Evolutionary conservation across 1,140 invertebrate genomes (phyloP).

Genomic region (Elysia chlorotica): DNA sequence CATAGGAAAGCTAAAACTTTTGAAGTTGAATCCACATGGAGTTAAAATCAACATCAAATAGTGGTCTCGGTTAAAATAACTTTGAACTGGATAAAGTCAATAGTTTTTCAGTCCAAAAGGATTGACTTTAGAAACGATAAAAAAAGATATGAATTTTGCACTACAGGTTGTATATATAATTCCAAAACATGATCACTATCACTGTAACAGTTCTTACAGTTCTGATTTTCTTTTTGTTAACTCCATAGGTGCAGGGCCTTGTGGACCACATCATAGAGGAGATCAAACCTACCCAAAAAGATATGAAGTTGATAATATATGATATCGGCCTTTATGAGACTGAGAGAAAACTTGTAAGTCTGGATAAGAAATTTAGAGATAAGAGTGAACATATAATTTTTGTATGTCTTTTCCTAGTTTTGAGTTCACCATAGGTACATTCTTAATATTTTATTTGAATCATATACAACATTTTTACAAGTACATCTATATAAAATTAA

Average conservation of each 20-base stretch:
- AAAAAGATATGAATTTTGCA: not conserved
- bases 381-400: not conserved
- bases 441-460: not conserved
- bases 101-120: not conserved
- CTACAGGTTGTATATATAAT: too few species aligned
- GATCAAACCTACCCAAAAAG: slow-evolving; percentile 13
- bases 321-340: slow-evolving; percentile 40
- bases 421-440: not conserved
- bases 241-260: slow-evolving; percentile 17
- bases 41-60: not conserved
- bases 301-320: slow-evolving; percentile 39
- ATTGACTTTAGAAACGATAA: not conserved
- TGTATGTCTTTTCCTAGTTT: not conserved
- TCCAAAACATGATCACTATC: too few species aligned
- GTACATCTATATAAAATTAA: not conserved
- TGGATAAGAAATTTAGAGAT: not conserved
- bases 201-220: not conserved
- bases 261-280: slow-evolving; percentile 23
- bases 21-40: too few species aligned
- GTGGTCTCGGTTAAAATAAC: not conserved
- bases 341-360: slow-evolving; percentile 39
- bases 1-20: too few species aligned
- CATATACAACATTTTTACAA: not conserved
- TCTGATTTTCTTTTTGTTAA: slow-evolving; percentile 20
- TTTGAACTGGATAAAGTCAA: not conserved